phyloP scores from a whole-genome alignment of 2,888 invertebrate species.

The Silvanus unidentatus region DNA sequence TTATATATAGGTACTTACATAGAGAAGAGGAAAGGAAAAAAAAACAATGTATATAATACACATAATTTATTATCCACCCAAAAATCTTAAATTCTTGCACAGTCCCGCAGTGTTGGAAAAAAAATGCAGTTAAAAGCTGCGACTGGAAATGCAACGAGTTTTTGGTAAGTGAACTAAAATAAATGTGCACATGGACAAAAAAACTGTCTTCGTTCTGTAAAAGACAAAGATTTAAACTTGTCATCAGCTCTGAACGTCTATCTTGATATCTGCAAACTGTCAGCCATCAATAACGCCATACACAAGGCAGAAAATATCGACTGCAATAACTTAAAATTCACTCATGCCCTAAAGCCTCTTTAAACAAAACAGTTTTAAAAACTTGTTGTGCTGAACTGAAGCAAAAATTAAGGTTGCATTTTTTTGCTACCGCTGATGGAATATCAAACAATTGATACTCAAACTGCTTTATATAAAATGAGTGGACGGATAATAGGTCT shows the following conservation, averaged over 20 bases:
- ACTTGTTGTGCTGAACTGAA: constrained; percentile 1
- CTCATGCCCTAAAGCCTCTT: constrained; percentile 1
- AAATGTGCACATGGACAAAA: constrained; percentile 16
- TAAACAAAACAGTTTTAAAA: background rate
- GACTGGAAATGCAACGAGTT: background rate
- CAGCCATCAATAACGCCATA: constrained; percentile 42
- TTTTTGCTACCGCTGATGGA: background rate
- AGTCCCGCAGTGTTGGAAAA: no score
- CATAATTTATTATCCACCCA: no score
- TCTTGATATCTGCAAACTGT: constrained; percentile 26
- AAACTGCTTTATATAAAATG: background rate
- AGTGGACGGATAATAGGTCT: background rate
- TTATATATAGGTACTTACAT: no score
- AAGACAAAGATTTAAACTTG: constrained; percentile 36
- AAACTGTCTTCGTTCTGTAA: constrained; percentile 16
- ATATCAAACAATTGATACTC: constrained; percentile 1
- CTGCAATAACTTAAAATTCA: constrained; percentile 27
- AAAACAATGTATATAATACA: no score
- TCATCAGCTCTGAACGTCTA: background rate
- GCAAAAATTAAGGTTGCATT: background rate
- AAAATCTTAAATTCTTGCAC: no score
- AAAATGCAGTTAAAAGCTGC: no score
- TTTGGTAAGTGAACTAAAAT: background rate
- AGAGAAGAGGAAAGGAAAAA: no score
- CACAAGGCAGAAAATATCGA: constrained; percentile 26